These are phyloP conservation scores for Drosophila setosimentum DNA, from an alignment of 2,888 invertebrate species.

Conservation along the genomic window DNA sequence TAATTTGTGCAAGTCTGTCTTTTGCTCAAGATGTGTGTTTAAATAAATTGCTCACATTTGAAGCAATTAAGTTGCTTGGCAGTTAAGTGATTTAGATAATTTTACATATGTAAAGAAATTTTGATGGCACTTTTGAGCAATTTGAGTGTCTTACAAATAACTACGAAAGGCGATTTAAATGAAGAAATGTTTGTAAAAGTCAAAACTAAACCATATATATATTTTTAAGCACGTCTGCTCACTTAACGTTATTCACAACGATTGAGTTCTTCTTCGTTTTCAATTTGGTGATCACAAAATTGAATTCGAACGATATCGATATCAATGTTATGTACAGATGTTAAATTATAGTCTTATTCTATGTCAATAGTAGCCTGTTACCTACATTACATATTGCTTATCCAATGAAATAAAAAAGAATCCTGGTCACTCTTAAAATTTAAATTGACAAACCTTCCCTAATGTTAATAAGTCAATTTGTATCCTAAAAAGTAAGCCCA, in stretches of 20 bases:
- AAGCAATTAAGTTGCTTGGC: slow-evolving; percentile 4
- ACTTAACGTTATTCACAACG: neutral
- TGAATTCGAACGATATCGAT: neutral
- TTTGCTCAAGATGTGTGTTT: neutral
- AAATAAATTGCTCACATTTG: slow-evolving; percentile 18
- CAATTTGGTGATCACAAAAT: neutral
- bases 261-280: neutral
- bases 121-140: neutral
- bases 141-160: neutral
- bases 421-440: neutral
- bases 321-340: neutral
- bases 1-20: neutral
- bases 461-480: neutral
- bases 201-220: neutral
- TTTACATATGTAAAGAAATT: neutral
- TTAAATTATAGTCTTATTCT: neutral
- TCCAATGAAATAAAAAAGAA: neutral
- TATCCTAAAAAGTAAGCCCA: neutral
- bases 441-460: neutral
- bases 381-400: neutral
- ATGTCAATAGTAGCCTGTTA: neutral
- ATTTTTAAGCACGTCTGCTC: neutral
- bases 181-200: neutral
- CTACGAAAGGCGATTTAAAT: neutral
- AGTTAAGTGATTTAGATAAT: slow-evolving; percentile 13